Percentiles rank a stretch among this genome's conserved stretches.
These are phyloP conservation scores for Ophiothrix spiculata DNA, from an alignment of 35 echinoderm and acorn worm genomes.

Conservation along the genomic window DNA sequence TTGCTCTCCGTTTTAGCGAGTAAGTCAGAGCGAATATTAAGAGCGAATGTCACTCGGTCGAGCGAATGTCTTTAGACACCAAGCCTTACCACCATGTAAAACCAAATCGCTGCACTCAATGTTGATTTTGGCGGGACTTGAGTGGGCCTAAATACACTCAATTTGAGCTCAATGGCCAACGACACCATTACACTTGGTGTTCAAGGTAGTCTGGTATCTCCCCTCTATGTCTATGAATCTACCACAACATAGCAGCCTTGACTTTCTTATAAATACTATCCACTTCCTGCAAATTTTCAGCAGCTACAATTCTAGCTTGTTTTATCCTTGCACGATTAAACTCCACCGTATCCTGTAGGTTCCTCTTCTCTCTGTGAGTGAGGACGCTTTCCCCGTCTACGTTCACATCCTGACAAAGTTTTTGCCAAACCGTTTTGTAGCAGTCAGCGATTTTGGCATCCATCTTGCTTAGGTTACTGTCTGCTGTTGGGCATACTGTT, in stretches of 20 bases:
- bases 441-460: conserved; percentile 48
- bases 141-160: too few species aligned
- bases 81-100: too few species aligned
- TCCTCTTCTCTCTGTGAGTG: conserved; percentile 28
- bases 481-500: conserved; percentile 40
- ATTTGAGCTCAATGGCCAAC: too few species aligned
- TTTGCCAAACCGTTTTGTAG: conserved; percentile 10
- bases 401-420: neutral
- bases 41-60: too few species aligned
- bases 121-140: too few species aligned
- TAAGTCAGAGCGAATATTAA: too few species aligned
- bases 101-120: too few species aligned
- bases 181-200: too few species aligned
- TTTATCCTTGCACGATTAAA: conserved; percentile 77
- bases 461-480: conserved; percentile 44
- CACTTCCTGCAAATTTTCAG: conserved; percentile 65
- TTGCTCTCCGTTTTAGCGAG: too few species aligned
- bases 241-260: conserved; percentile 86
- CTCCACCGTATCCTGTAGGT: conserved; percentile 61
- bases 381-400: conserved; percentile 10
- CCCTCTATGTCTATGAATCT: too few species aligned
- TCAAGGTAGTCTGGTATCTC: too few species aligned
- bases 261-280: conserved; percentile 80
- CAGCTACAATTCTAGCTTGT: conserved; percentile 20
- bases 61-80: too few species aligned